Evolutionary conservation across 2,797 vertebrate species (phyloP), one percentile per base, ranked within the genome.

Genomic region (Anguilla megastoma): DNA sequence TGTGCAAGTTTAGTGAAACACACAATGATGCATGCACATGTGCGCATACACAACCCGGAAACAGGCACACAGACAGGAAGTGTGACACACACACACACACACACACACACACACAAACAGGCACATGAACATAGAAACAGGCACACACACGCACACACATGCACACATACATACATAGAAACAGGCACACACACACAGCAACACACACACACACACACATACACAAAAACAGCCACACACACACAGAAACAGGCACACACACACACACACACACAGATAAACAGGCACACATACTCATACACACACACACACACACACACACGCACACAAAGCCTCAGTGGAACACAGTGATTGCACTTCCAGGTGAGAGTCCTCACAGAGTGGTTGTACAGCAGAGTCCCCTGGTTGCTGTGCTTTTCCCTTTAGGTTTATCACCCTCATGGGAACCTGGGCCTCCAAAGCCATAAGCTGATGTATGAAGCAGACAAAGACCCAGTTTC

Each of bases 401-500:
- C 76, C 36, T 24, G 76, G 41, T 7, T 16, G 4, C 21, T 45
- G 41, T 48, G 41, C 71, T 71, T 90, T 76, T 87, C 4, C 48
- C 87, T 48, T 45, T 7, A 80, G 86, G 56, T 89, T 89, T 87
- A 85, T 80, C 76, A 80, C 41, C 41, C 58, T 86, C 45, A 83
- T 87, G 86, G 86, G 85, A 89, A 88, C 36, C 52, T 85, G 88
- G 85, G 89, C 84, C 80, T 85, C 63, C 82, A 85, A n/a, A 89
- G 87, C 87, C 41, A 80, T 80, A 48, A 54, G 10, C 45, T 54
- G 82, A 84, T 84, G 27, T 56, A 84, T 84, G 50, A 84, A 90
- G 88, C 85, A 91, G 84, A 91, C 90, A 86, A 90, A 90, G 85
- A 69, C 90, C 89, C 90, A 90, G 90, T 90, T 90, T 92, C 90